These are phyloP conservation scores for Trichosurus vulpecula DNA, from an alignment of 2,797 vertebrate species.

Conservation along the genomic window DNA sequence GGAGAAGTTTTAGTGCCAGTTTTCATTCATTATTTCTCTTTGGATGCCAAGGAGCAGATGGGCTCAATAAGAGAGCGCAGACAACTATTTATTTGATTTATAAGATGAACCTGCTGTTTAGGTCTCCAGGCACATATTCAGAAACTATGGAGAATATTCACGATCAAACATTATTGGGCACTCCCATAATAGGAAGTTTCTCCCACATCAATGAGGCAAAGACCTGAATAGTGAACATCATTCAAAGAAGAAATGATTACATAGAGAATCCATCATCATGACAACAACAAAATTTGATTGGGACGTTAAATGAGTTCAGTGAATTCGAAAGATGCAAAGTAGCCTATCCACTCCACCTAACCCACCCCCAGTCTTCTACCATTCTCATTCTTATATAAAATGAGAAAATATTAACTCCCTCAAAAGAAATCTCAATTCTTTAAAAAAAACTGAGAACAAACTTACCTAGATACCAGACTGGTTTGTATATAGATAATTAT, in stretches of 20 bases:
- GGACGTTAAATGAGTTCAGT: not conserved
- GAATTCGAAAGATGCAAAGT: not conserved
- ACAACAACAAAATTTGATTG: not conserved
- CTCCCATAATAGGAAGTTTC: not conserved
- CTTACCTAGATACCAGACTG: not conserved
- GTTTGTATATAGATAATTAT: not conserved
- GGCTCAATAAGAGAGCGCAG: slow-evolving; percentile 36
- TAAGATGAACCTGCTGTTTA: not conserved
- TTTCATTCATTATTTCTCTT: slow-evolving; percentile 26
- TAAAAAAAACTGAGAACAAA: not conserved
- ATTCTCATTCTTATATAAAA: not conserved
- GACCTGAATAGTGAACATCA: not conserved
- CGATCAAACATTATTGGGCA: not conserved
- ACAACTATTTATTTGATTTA: slow-evolving; percentile 50
- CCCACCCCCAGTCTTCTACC: not conserved
- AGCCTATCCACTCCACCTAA: not conserved
- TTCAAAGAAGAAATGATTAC: not conserved
- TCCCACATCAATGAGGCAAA: slow-evolving; percentile 9
- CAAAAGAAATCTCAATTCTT: not conserved
- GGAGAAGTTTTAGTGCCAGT: slow-evolving; percentile 1
- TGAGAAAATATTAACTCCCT: not conserved
- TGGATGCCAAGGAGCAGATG: slow-evolving; percentile 37
- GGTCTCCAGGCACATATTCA: slow-evolving; percentile 20
- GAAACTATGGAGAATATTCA: not conserved
- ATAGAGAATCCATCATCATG: not conserved